Percentiles rank a stretch among this genome's conserved stretches.
These are phyloP conservation scores for Leptodactylus fuscus DNA, from an alignment of 2,113 vertebrate genomes.

Conservation along the genomic window DNA sequence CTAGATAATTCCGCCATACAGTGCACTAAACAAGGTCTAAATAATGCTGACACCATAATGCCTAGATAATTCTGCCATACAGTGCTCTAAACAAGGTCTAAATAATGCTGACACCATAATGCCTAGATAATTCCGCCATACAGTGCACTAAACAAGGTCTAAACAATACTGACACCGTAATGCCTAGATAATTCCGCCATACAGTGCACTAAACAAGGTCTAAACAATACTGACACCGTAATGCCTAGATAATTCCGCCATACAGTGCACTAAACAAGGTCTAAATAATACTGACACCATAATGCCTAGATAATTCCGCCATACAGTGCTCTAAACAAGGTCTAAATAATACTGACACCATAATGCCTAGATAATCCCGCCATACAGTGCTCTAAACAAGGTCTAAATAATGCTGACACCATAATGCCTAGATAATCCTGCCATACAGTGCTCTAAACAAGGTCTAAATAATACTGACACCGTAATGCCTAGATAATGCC, in stretches of 20 bases:
- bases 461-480: background rate
- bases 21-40: background rate
- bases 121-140: background rate
- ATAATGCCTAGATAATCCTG: too few relatives aligned
- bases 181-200: background rate
- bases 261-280: background rate
- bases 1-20: background rate
- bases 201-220: background rate
- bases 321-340: too few relatives aligned
- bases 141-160: too few relatives aligned
- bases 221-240: background rate
- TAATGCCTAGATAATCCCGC: too few relatives aligned
- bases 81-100: background rate
- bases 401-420: too few relatives aligned
- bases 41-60: background rate
- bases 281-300: too few relatives aligned
- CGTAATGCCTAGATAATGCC: background rate
- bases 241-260: background rate
- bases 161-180: background rate
- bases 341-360: too few relatives aligned
- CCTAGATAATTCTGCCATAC: too few relatives aligned
- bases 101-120: background rate
- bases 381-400: too few relatives aligned
- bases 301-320: too few relatives aligned
- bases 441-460: too few relatives aligned